Conservation (phyloP, 2,113 vertebrate genomes). For the Cepphus grylle region DNA sequence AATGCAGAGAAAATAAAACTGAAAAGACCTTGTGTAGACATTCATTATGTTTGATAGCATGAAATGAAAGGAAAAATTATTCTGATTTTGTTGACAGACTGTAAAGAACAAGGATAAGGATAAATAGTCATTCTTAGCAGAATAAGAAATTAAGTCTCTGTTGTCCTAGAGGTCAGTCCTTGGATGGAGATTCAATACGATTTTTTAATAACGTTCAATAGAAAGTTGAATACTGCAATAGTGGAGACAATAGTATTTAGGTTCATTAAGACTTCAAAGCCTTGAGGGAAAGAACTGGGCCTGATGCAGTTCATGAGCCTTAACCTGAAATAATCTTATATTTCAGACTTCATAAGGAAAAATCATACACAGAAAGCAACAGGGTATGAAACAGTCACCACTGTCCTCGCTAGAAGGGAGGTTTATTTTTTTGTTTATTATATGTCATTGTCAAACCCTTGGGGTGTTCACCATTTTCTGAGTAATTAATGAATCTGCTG, state of each 20-base stretch:
- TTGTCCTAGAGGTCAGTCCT: neutral
- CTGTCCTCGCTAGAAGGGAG: neutral
- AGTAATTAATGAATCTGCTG: neutral
- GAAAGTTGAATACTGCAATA: neutral
- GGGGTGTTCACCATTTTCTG: neutral
- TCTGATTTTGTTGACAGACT: neutral
- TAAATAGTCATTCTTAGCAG: neutral
- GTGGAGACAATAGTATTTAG: neutral
- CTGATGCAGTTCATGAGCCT: neutral
- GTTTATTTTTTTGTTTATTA: neutral
- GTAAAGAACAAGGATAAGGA: neutral
- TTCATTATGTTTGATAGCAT: neutral
- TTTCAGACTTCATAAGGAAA: neutral
- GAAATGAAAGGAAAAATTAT: neutral
- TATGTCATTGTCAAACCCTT: neutral
- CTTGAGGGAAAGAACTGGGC: neutral
- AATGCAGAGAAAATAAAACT: neutral
- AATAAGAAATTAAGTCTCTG: neutral
- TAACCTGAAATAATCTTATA: neutral
- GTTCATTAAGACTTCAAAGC: neutral
- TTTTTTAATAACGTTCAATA: neutral
- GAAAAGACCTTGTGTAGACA: neutral
- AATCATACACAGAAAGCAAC: neutral
- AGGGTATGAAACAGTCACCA: neutral
- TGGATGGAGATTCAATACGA: neutral